Conservation (phyloP, 2,113 vertebrate genomes). For the Origma solitaria region DNA sequence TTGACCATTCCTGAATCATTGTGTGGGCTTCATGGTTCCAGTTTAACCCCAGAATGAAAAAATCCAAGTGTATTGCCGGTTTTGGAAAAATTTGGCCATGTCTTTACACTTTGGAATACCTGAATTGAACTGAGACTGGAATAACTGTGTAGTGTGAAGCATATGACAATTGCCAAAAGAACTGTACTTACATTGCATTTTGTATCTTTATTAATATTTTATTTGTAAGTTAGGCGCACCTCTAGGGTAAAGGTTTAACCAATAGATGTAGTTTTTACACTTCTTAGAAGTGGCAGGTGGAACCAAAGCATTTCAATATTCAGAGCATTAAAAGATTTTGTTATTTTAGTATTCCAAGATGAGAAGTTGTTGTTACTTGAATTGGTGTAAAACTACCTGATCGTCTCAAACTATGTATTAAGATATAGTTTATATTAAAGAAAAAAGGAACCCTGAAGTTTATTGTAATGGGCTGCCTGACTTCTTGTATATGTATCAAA, state of each 20-base stretch:
- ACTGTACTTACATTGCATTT: not conserved
- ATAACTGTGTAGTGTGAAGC: not conserved
- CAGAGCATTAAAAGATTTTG: not conserved
- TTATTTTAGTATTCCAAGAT: slow-evolving; percentile 18
- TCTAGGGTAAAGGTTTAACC: slow-evolving; percentile 12
- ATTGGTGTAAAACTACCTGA: slow-evolving; percentile 38
- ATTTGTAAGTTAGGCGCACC: not conserved
- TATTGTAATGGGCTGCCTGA: slow-evolving; percentile 55
- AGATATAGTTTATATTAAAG: slow-evolving; percentile 63
- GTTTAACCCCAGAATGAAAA: not conserved
- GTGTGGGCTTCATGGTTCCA: not conserved
- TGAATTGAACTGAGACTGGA: not conserved
- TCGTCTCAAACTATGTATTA: slow-evolving; percentile 44
- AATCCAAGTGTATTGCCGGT: not conserved
- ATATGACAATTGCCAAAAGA: not conserved
- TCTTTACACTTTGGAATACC: not conserved
- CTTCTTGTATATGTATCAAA: slow-evolving; percentile 63
- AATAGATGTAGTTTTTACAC: slow-evolving; percentile 19
- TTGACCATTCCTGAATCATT: not conserved
- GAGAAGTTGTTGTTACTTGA: slow-evolving; percentile 31
- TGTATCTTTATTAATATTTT: not conserved
- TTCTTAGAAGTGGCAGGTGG: not conserved
- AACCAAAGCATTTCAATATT: slow-evolving; percentile 29
- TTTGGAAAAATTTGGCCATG: not conserved
- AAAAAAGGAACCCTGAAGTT: slow-evolving; percentile 47